Conservation (phyloP, 23 tunicate species). For the Ciona savignyi region DNA sequence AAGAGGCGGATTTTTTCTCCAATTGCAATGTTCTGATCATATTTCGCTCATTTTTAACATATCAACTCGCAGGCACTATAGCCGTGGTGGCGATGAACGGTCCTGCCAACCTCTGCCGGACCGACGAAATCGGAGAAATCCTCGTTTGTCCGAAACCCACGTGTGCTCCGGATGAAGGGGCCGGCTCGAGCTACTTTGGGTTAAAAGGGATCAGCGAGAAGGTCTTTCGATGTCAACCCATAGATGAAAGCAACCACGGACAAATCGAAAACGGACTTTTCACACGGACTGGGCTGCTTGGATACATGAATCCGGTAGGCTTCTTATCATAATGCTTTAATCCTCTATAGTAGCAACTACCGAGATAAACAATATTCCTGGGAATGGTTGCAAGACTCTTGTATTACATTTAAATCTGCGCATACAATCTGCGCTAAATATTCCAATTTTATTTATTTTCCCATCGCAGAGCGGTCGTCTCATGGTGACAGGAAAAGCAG, state of each 20-base stretch:
- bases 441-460: not conserved
- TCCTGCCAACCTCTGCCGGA: conserved; percentile 50
- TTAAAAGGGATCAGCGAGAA: conserved; percentile 71
- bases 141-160: conserved; percentile 38
- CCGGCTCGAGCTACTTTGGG: conserved; percentile 62
- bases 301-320: conserved; percentile 80
- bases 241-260: conserved; percentile 47
- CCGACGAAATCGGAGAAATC: conserved; percentile 83
- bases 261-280: conserved; percentile 25
- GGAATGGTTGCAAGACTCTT: too few species aligned
- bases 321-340: not conserved
- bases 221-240: conserved; percentile 53
- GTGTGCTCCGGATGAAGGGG: conserved; percentile 1
- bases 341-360: not conserved
- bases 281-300: conserved; percentile 78
- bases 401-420: too few species aligned
- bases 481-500: conserved; percentile 72
- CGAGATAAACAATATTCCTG: too few species aligned
- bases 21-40: too few species aligned
- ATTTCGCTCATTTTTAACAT: too few species aligned
- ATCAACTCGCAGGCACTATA: conserved; percentile 31
- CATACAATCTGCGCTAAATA: too few species aligned
- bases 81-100: conserved; percentile 66
- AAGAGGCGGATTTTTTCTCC: too few species aligned
- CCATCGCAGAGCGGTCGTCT: conserved; percentile 67